Conservation (phyloP, 2,113 vertebrate genomes). For the Pyrgilauda ruficollis region DNA sequence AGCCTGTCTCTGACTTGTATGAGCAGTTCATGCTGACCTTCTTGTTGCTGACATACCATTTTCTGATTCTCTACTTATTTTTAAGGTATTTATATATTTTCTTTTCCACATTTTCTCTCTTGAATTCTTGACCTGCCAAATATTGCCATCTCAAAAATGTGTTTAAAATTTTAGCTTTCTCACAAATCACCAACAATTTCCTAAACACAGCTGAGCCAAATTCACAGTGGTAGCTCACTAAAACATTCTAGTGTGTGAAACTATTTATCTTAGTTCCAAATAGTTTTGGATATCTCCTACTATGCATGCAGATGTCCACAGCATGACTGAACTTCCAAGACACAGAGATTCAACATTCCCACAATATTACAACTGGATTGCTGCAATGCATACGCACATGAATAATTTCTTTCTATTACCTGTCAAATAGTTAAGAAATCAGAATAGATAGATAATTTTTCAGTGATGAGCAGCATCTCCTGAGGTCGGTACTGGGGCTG, state of each 20-base stretch:
- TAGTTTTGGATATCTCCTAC: neutral
- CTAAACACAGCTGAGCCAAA: neutral
- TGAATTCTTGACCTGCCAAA: neutral
- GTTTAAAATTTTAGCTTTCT: neutral
- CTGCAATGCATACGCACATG: neutral
- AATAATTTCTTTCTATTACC: neutral
- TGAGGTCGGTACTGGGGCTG: fast-evolving
- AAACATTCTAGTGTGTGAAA: neutral
- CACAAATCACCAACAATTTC: neutral
- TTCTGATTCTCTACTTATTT: neutral
- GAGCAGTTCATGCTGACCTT: neutral
- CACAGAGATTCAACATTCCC: neutral
- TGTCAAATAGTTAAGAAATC: neutral
- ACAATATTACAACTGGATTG: neutral
- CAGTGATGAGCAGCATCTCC: neutral
- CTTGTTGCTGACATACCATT: neutral
- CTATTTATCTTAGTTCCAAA: neutral
- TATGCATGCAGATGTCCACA: neutral
- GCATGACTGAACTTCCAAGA: neutral
- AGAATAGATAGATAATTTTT: neutral
- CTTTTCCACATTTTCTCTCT: neutral
- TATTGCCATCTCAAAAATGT: neutral
- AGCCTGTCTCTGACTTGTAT: neutral
- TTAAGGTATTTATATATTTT: neutral
- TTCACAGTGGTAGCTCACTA: neutral